Conservation (phyloP, 2,888 invertebrate genomes). For the Limnephilus auricula region DNA sequence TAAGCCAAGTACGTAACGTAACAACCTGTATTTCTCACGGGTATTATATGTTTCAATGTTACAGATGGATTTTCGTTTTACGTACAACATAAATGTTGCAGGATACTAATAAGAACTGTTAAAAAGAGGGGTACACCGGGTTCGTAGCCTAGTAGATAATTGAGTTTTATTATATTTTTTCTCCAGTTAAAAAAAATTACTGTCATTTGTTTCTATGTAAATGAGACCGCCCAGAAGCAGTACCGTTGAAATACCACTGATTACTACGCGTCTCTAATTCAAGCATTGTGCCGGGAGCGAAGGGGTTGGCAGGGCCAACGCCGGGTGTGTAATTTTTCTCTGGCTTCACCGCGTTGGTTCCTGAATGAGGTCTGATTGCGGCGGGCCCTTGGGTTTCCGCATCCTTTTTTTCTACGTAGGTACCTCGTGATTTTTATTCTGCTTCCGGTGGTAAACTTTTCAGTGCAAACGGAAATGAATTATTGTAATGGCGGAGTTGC, state of each 20-base stretch:
- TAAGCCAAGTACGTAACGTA: too few species aligned
- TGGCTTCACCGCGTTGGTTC: slow-evolving; percentile 24
- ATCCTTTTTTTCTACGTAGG: slow-evolving; percentile 15
- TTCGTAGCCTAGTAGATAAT: not conserved
- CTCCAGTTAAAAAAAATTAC: not conserved
- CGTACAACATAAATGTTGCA: not conserved
- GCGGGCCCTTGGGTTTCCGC: slow-evolving; percentile 16
- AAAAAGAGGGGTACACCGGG: not conserved
- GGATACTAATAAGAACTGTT: not conserved
- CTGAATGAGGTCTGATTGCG: slow-evolving; percentile 39
- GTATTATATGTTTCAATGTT: too few species aligned
- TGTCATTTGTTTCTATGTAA: slow-evolving; percentile 8
- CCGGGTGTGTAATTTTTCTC: slow-evolving; percentile 30
- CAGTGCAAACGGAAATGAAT: slow-evolving; percentile 1
- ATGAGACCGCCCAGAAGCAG: not conserved
- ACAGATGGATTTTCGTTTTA: too few species aligned
- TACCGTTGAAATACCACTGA: slow-evolving; percentile 13
- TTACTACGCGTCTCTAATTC: slow-evolving; percentile 28
- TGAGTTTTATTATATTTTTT: not conserved
- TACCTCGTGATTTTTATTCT: slow-evolving; percentile 26
- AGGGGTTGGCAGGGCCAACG: slow-evolving; percentile 14
- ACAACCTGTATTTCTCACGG: too few species aligned
- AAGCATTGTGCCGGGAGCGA: slow-evolving; percentile 3
- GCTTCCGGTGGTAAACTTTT: slow-evolving; percentile 32
- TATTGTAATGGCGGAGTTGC: not conserved